Evolutionary conservation across 2,888 invertebrate species (phyloP).

Genomic region (Spicauda simplicius): DNA sequence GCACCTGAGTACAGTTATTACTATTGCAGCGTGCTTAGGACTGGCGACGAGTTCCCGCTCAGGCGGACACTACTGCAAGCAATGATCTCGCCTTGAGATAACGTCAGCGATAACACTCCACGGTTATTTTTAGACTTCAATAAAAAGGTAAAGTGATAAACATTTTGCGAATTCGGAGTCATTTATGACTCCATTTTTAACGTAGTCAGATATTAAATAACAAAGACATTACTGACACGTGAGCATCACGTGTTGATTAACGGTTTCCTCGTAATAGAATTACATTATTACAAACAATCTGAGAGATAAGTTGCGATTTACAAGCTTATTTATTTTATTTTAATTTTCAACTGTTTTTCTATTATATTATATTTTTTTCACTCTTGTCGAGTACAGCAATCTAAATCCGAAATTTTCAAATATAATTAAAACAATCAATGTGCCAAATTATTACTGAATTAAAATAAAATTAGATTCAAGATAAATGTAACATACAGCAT

Average conservation of each 20-base stretch:
- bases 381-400: no score
- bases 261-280: no score
- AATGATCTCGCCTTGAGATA: constrained; percentile 79
- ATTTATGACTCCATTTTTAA: constrained; percentile 25
- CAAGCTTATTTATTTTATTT: no score
- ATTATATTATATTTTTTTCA: no score
- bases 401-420: not conserved
- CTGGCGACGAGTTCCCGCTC: constrained; percentile 21
- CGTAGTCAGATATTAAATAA: not conserved
- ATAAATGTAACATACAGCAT: not conserved
- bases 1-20: constrained; percentile 31
- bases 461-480: not conserved
- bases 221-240: not conserved
- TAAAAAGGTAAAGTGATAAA: constrained; percentile 75
- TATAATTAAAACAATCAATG: not conserved
- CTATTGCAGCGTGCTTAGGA: constrained; percentile 22
- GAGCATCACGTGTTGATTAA: not conserved
- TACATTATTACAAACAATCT: no score
- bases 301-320: no score
- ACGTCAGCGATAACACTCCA: constrained; percentile 76
- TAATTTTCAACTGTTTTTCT: no score
- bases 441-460: not conserved
- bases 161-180: constrained; percentile 45
- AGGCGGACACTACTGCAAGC: constrained; percentile 45
- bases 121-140: constrained; percentile 76